Evolutionary conservation across 2,888 invertebrate genomes (phyloP).

Genomic region (Bombyx huttoni): DNA sequence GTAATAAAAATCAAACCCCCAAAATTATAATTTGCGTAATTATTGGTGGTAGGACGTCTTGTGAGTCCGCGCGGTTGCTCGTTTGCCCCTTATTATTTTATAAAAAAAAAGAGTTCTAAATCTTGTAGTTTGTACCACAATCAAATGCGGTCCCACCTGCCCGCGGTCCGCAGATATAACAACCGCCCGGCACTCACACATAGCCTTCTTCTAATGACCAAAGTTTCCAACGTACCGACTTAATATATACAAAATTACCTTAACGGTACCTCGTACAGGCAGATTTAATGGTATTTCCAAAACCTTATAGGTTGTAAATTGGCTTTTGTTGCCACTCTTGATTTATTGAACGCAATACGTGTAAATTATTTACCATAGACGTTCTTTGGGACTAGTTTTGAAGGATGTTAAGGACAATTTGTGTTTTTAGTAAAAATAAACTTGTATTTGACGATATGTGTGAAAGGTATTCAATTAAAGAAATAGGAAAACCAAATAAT

Average conservation of each 20-base stretch:
- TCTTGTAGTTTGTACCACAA: conserved; percentile 9
- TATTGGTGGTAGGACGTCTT: no score
- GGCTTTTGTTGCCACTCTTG: conserved; percentile 12
- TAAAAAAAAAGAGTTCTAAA: neutral
- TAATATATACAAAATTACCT: conserved; percentile 56
- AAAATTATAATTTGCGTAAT: no score
- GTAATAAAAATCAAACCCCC: no score
- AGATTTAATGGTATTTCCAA: conserved; percentile 15
- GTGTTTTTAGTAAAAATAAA: neutral
- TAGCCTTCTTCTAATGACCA: conserved; percentile 57
- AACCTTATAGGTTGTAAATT: conserved; percentile 24
- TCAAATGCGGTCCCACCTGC: conserved; percentile 38
- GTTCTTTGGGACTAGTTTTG: neutral
- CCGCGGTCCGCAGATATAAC: conserved; percentile 38
- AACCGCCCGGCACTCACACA: conserved; percentile 39
- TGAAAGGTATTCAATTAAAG: neutral
- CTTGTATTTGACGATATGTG: neutral
- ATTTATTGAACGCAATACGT: conserved; percentile 9
- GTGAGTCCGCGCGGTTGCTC: no score
- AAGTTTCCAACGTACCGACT: conserved; percentile 54
- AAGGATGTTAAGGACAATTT: neutral
- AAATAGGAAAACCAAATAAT: no score
- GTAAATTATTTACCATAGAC: neutral
- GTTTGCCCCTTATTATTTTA: no score
- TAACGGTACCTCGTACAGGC: conserved; percentile 18